Base-by-base conservation (phyloP, 1,140 invertebrate species). In the Drosophila takahashii region DNA sequence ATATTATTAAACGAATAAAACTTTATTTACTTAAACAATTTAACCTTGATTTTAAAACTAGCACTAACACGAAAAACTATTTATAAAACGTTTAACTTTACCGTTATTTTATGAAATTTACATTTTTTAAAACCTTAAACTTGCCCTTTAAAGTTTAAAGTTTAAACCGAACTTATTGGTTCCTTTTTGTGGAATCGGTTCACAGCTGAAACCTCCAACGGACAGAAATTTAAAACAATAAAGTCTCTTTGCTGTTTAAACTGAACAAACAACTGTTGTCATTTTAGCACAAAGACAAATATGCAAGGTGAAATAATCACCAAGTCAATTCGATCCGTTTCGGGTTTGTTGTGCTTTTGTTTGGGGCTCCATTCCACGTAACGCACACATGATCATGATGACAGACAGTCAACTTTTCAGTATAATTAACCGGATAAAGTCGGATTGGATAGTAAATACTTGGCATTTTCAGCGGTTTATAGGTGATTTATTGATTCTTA, bases 351-450 rank as follows among this genome's bases (percentile, higher is more conserved):
- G 36, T 37, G 27, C 10, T 60, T 56, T 64, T 65, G 37, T 39
- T 57, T 51, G 9, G 37, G 11, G 27, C 34, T 48, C 50, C 69
- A 53, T 39, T 48, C 50, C 69, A 53, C 62, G 62, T 39, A 41
- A 29, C 4, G 16, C 36, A 60, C 48, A 67, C 48, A 77, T 77
- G 73, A 77, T 77, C 73, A 39, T 27, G 3, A 22, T 22, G 10
- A 22, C 4, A 13, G 16, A 42, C 51, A 77, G 42, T 39, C 13
- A 44, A 29, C 32, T 34, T 34, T 11, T 26, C n/a, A 10, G 13
- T 36, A 41, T 27, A 37, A 39, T 6, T 11, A 27, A 39, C 4
- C 18, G 34, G 11, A 34, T 39, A 22, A 11, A 22, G 7, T 8
- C 9, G 0, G 32, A 22, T 16, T 15, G 29, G 39, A 9, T 11